Evolutionary conservation across 1,140 invertebrate species (phyloP).

Genomic region (Macrobrachium nipponense): DNA sequence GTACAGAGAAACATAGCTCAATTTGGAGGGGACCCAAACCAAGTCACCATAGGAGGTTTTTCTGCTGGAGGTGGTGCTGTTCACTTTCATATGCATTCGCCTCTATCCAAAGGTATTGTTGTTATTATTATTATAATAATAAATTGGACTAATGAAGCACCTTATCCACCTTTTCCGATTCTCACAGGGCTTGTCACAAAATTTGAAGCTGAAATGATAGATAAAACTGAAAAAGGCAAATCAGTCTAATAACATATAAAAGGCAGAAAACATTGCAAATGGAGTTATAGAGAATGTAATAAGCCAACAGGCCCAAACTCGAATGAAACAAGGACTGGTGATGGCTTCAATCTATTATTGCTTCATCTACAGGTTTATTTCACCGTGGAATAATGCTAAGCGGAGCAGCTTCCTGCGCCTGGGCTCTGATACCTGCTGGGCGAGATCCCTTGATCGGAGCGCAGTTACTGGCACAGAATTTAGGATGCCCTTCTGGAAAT

Average conservation of each 20-base stretch:
- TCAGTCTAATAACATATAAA: too few relatives aligned
- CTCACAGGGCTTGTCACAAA: too few relatives aligned
- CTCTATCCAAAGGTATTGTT: constrained; percentile 69
- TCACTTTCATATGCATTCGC: constrained; percentile 76
- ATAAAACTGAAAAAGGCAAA: too few relatives aligned
- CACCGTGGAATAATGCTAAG: not conserved
- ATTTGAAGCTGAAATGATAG: too few relatives aligned
- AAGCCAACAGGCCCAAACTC: too few relatives aligned
- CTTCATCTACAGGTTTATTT: not conserved
- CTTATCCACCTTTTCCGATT: too few relatives aligned
- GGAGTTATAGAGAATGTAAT: too few relatives aligned
- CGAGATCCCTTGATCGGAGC: not conserved
- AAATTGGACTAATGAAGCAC: too few relatives aligned
- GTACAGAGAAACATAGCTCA: constrained; percentile 75
- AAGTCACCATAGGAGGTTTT: constrained; percentile 78
- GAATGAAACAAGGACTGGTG: too few relatives aligned
- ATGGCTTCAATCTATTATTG: not conserved
- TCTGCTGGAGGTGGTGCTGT: constrained; percentile 77
- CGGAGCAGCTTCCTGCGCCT: not conserved
- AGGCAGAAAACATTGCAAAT: too few relatives aligned
- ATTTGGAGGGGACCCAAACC: constrained; percentile 74
- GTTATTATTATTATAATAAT: too few relatives aligned
- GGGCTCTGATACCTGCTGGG: not conserved
- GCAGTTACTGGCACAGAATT: not conserved
- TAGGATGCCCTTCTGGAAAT: not conserved